These are phyloP conservation scores for Sacculina carcini DNA, from an alignment of 2,888 invertebrate species.

Conservation along the genomic window DNA sequence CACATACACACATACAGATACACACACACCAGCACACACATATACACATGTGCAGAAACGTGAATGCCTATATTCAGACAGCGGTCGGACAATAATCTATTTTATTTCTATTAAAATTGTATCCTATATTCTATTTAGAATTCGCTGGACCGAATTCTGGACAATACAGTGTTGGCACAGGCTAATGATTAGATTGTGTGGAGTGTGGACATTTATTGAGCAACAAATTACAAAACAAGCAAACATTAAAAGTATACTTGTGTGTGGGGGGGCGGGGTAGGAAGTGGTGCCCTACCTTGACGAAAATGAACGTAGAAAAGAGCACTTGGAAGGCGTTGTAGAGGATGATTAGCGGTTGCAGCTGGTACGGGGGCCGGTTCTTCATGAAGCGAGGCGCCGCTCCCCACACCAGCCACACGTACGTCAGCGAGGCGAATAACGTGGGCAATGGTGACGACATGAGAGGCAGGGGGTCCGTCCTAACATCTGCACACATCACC, in stretches of 20 bases:
- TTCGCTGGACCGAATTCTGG: too few species aligned
- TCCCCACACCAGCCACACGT: constrained; percentile 68
- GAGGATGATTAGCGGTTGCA: constrained; percentile 42
- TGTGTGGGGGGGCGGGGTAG: too few species aligned
- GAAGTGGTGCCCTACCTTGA: constrained; percentile 30
- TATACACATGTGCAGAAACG: background rate
- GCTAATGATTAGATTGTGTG: too few species aligned
- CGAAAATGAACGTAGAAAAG: constrained; percentile 50
- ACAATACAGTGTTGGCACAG: too few species aligned
- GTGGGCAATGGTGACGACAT: constrained; percentile 87
- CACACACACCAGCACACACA: too few species aligned
- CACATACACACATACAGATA: too few species aligned
- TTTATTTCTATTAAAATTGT: too few species aligned
- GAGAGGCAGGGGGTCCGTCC: constrained; percentile 72
- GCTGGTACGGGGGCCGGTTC: constrained; percentile 51
- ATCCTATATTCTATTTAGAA: too few species aligned
- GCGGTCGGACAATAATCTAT: too few species aligned
- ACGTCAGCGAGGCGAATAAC: constrained; percentile 58
- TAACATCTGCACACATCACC: constrained; percentile 49
- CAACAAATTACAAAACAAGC: too few species aligned
- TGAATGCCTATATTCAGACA: background rate
- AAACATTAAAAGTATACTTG: too few species aligned
- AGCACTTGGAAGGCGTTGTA: constrained; percentile 68
- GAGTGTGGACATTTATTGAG: too few species aligned
- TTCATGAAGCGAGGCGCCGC: constrained; percentile 59